Conservation (phyloP, 2,888 invertebrate species). For the Phaedon cochleariae region DNA sequence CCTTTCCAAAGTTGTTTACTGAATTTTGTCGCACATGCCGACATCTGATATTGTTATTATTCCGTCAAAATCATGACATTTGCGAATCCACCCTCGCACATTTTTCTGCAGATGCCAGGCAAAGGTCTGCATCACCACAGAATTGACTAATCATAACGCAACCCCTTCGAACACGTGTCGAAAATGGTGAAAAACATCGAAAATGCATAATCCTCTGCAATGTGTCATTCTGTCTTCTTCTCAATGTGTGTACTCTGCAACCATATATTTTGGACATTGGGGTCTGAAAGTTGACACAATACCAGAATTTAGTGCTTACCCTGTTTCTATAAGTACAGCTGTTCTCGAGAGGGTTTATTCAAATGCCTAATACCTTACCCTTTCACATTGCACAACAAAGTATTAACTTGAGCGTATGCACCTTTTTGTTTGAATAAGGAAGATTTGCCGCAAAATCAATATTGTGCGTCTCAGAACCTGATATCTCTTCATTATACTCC, state of each 20-base stretch:
- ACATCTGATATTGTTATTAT: conserved; percentile 19
- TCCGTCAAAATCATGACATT: conserved; percentile 18
- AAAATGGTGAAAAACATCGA: conserved; percentile 40
- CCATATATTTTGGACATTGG: conserved; percentile 40
- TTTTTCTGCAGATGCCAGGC: conserved; percentile 35
- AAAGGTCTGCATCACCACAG: conserved; percentile 13
- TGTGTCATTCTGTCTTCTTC: conserved; percentile 20
- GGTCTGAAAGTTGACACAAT: conserved; percentile 34
- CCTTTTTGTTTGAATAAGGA: conserved; percentile 33
- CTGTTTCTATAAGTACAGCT: conserved; percentile 32
- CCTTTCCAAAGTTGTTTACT: neutral
- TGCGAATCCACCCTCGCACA: conserved; percentile 26
- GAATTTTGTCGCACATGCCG: neutral
- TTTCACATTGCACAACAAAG: conserved; percentile 33
- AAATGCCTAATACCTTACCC: conserved; percentile 21
- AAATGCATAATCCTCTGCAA: conserved; percentile 51
- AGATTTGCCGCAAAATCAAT: conserved; percentile 32
- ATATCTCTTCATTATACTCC: neutral
- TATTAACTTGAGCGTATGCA: conserved; percentile 26
- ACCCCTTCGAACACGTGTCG: conserved; percentile 36
- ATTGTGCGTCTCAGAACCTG: neutral
- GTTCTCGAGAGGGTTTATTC: conserved; percentile 26
- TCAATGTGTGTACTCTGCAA: conserved; percentile 44
- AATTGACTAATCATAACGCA: conserved; percentile 37
- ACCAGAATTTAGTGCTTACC: conserved; percentile 16